Percentiles rank a stretch among this genome's conserved stretches.
Conservation (phyloP, 2,888 invertebrate species). For the Lepidochrysops patricia region DNA sequence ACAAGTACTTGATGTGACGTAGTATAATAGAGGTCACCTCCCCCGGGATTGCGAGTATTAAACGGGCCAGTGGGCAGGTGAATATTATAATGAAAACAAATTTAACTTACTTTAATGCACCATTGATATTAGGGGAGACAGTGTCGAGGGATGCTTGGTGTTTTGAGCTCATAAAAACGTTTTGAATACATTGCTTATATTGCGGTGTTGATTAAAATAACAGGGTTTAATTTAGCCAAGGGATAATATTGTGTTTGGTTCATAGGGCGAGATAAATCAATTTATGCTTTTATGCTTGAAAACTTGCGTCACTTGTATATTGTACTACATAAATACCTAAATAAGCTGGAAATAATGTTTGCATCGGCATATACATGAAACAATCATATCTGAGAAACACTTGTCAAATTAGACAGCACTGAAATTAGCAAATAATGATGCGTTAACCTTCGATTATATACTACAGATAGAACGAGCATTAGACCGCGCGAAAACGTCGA, state of each 20-base stretch:
- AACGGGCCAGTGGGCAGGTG: conserved; percentile 69
- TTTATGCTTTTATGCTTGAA: too few relatives aligned
- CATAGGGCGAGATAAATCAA: too few relatives aligned
- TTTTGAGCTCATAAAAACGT: conserved; percentile 8
- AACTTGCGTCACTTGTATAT: too few relatives aligned
- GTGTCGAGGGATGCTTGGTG: conserved; percentile 7
- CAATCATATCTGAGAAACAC: too few relatives aligned
- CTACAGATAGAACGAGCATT: too few relatives aligned
- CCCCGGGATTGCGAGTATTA: conserved; percentile 46
- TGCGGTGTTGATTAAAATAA: neutral
- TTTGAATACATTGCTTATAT: conserved; percentile 2
- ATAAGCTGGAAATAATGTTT: too few relatives aligned
- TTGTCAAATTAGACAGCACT: too few relatives aligned
- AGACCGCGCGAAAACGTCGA: too few relatives aligned
- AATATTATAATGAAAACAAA: conserved; percentile 69
- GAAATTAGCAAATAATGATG: too few relatives aligned
- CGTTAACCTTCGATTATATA: too few relatives aligned
- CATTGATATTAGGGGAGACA: conserved; percentile 45
- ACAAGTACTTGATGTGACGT: conserved; percentile 62
- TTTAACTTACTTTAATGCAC: conserved; percentile 64
- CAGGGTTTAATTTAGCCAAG: neutral
- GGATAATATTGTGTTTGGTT: neutral
- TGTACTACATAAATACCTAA: too few relatives aligned
- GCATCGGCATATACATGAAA: too few relatives aligned
- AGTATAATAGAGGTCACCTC: conserved; percentile 52